These are phyloP conservation scores for Galaxias olidus DNA, from an alignment of 2,797 vertebrate genomes.

Conservation along the genomic window DNA sequence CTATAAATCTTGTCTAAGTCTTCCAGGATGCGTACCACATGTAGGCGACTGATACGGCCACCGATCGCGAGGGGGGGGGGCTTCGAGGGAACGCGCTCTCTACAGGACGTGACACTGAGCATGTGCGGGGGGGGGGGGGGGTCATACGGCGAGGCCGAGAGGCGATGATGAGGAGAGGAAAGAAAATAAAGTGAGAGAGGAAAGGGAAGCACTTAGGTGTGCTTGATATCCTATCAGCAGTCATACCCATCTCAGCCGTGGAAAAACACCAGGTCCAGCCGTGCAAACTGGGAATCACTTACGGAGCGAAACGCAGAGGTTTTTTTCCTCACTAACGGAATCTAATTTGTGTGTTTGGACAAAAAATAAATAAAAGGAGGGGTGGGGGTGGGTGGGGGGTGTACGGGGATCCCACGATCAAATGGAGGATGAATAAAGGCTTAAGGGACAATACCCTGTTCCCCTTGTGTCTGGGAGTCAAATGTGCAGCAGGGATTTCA, in stretches of 20 bases:
- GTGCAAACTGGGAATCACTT: neutral
- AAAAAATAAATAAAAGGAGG: slow-evolving; percentile 5
- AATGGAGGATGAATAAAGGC: slow-evolving; percentile 66
- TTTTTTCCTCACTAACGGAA: slow-evolving; percentile 19
- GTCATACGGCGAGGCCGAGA: slow-evolving; percentile 46
- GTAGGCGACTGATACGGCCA: no score
- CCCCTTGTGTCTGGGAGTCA: slow-evolving; percentile 52
- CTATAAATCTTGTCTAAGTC: no score
- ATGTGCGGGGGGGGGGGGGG: neutral
- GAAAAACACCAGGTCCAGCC: slow-evolving; percentile 58
- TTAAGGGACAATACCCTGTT: slow-evolving; percentile 61
- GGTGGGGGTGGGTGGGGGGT: slow-evolving; percentile 42
- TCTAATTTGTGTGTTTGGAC: neutral
- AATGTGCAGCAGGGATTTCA: slow-evolving; percentile 46
- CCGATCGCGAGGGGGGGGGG: no score
- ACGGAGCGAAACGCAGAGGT: slow-evolving; percentile 31
- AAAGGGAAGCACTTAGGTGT: slow-evolving; percentile 78
- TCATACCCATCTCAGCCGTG: slow-evolving; percentile 38
- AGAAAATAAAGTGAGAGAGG: slow-evolving; percentile 73
- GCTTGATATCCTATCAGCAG: slow-evolving; percentile 44
- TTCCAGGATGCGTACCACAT: no score
- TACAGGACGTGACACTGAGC: no score
- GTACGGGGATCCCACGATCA: slow-evolving; percentile 46
- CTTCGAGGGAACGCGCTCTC: no score
- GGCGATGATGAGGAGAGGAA: slow-evolving; percentile 67